A percentile compares a stretch with the other conserved stretches of the same genome.
Evolutionary conservation across 2,888 invertebrate species (phyloP).

Genomic region (Microctonus aethiopoides): DNA sequence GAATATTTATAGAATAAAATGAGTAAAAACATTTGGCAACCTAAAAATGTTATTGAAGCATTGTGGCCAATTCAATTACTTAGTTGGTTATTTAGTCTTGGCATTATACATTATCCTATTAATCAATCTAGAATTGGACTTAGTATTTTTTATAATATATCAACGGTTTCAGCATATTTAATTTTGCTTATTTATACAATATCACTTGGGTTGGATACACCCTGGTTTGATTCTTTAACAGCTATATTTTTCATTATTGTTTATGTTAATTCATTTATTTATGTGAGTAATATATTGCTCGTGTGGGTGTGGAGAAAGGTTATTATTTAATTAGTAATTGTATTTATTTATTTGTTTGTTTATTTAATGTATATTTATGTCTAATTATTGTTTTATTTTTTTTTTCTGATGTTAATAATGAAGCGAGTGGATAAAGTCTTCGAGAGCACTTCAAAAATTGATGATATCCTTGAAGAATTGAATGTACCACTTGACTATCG

Average conservation of each 20-base stretch:
- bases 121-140: background rate
- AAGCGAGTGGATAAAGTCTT: conserved; percentile 9
- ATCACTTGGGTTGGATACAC: background rate
- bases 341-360: background rate
- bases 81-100: background rate
- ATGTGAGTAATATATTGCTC: background rate
- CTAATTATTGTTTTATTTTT: too few relatives aligned
- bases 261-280: background rate
- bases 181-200: background rate
- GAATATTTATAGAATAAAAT: too few relatives aligned
- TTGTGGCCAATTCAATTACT: background rate
- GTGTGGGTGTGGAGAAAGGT: conserved; percentile 28
- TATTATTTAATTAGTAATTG: conserved; percentile 20
- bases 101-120: background rate
- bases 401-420: background rate
- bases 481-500: conserved; percentile 24
- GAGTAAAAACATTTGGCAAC: too few relatives aligned
- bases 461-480: conserved; percentile 33
- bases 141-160: background rate
- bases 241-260: background rate
- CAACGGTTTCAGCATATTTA: background rate
- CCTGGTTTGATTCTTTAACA: background rate
- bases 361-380: background rate
- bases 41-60: background rate
- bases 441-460: conserved; percentile 14